Evolutionary conservation across 2,113 vertebrate genomes (phyloP), one percentile per base, ranked within the genome.

Genomic region (Egretta garzetta): DNA sequence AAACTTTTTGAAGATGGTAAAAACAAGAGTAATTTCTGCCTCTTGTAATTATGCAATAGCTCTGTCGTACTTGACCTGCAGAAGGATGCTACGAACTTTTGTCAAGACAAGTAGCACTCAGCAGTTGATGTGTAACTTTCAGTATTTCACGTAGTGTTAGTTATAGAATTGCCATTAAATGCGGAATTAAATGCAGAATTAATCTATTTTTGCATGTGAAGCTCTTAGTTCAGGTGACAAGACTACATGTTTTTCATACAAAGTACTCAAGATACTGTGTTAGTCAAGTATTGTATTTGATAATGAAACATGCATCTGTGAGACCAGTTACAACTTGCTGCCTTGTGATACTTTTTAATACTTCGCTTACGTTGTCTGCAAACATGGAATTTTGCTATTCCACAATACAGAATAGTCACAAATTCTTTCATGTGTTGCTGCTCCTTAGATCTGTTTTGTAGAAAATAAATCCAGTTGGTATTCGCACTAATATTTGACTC

Each of bases 181-280:
- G 15, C 17, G n/a, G n/a, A n/a, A n/a, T n/a, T n/a, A n/a, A n/a
- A n/a, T n/a, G n/a, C n/a, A n/a, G 17, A 52, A 50, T 77, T 59
- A 80, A 53, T 92, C 4, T 50, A 4, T 30, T 72, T 90, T 83
- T 75, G n/a, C n/a, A 26, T 17, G 59, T 60, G 64, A 53, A 85
- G 52, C 18, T 67, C 55, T 19, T 9, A 39, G 13, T 63, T 71
- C 21, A 14, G 6, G 41, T 76, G 75, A 49, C 5, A 59, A 58
- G 11, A 45, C 14, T n/a, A 10, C 4, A 0, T 59, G 5, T 32
- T 75, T 92, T 62, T 80, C 1, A 0, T 58, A 15, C 2, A 22
- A 67, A 79, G 12, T 70, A 22, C 19, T 64, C 21, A 26, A 70
- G 17, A 11, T 32, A 15, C 0, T 1, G 17, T 66, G 9, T 82